phyloP scores from a whole-genome alignment of 1,140 invertebrate species.

The Eumaeus atala region DNA sequence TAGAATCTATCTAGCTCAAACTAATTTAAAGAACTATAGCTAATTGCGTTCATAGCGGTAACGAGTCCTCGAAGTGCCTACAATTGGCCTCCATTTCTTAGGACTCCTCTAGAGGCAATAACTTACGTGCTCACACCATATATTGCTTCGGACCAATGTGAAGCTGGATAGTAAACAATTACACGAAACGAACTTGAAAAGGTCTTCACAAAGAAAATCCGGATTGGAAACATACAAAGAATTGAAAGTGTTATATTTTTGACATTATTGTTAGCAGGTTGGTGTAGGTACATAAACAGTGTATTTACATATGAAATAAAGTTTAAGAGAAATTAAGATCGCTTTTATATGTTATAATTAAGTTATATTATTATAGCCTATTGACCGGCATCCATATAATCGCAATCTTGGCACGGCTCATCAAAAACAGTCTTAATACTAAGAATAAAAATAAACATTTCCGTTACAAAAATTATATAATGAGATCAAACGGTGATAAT shows the following conservation, averaged over 20 bases:
- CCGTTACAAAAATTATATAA: slow-evolving; percentile 63
- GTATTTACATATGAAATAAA: slow-evolving; percentile 17
- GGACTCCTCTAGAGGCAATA: no score
- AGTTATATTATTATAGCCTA: no score
- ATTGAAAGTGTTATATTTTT: no score
- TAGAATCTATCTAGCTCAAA: slow-evolving; percentile 4
- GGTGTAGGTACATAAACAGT: slow-evolving; percentile 23
- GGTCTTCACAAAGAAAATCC: no score
- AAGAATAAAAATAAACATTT: slow-evolving; percentile 54
- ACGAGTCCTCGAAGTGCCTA: neutral
- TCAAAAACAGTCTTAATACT: slow-evolving; percentile 31
- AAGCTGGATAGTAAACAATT: no score
- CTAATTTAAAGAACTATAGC: neutral
- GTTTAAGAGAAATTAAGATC: no score
- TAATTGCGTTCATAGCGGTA: neutral
- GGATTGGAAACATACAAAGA: no score
- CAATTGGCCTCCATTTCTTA: no score
- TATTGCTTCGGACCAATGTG: no score
- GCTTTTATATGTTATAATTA: no score
- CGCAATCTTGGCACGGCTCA: slow-evolving; percentile 44
- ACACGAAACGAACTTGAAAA: no score
- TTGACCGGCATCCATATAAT: slow-evolving; percentile 19
- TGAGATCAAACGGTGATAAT: slow-evolving; percentile 70
- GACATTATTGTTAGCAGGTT: slow-evolving; percentile 10
- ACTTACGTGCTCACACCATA: no score